Evolutionary conservation across 1,140 invertebrate species (phyloP), one percentile per base, ranked within the genome.

Genomic region (Chironomus tepperi): DNA sequence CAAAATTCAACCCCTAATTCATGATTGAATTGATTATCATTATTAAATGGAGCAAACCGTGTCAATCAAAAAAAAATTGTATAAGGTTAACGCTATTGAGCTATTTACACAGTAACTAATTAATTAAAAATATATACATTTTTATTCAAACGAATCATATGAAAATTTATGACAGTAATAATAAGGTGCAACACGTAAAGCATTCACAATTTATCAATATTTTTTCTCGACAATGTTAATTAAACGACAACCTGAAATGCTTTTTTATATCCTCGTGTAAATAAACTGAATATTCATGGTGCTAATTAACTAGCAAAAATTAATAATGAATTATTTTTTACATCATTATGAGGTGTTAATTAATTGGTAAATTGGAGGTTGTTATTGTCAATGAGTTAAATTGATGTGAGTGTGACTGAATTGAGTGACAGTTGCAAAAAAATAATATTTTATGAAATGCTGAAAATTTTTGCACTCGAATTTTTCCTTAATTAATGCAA

Each of bases 301-400:
- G n/a, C 47, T 57, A n/a, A 57, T n/a, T n/a, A 57, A 57, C 3
- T 57, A 15, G 12, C n/a, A 57, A 57, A n/a, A 57, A 57, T 57
- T 57, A 57, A 57, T 12, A 57, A 57, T 57, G n/a, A 12, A 57
- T 57, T n/a, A 12, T n/a, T n/a, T 57, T 57, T 57, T 15, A 12
- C 47, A 57, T n/a, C 12, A 57, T 34, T 34, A 34, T 34, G 12
- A 57, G n/a, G 47, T 57, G 47, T 57, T 57, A 57, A 57, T 57
- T 57, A 57, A 57, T 57, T 57, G 47, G n/a, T 57, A 57, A 57
- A 57, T 57, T 57, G 47, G 47, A 12, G 47, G 47, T 57, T 57
- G 47, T 57, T n/a, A 57, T 34, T 34, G 24, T 34, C 24, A 34
- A 34, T 34, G 24, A 34, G 5, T 34, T 34, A 34, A 34, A 34